Conservation (phyloP, 2,113 vertebrate species). For the Turnix velox region DNA sequence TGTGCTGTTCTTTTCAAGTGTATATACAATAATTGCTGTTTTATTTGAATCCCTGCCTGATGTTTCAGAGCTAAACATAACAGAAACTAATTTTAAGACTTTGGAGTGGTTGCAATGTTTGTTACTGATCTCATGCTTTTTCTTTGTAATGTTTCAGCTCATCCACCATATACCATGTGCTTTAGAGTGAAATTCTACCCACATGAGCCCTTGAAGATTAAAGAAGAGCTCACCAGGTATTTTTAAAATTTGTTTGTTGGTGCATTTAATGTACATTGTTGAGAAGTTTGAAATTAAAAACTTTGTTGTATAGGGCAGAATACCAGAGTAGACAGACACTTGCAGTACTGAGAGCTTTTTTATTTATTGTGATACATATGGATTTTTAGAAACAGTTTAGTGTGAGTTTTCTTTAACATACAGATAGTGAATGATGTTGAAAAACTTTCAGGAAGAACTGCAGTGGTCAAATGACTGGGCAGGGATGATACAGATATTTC, state of each 20-base stretch:
- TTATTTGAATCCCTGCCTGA: not conserved
- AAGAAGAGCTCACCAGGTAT: conserved; percentile 99
- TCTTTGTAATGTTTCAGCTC: conserved; percentile 83
- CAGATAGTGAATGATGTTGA: not conserved
- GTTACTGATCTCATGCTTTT: conserved; percentile 66
- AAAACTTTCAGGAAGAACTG: not conserved
- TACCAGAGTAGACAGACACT: not conserved
- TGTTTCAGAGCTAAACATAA: not conserved
- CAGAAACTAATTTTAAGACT: not conserved
- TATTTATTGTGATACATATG: not conserved
- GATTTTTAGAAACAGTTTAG: not conserved
- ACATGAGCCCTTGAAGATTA: conserved; percentile 96
- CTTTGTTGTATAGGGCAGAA: not conserved
- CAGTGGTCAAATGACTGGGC: not conserved
- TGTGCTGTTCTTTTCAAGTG: not conserved
- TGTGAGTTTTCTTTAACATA: not conserved
- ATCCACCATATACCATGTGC: conserved; percentile 98
- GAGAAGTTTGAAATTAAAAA: not conserved
- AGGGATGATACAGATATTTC: not conserved
- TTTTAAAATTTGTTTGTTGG: conserved; percentile 8
- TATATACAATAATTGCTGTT: not conserved
- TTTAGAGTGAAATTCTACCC: conserved; percentile 99
- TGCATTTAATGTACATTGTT: conserved; percentile 1
- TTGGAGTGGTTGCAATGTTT: not conserved
- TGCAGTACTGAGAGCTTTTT: not conserved